Base-by-base conservation (phyloP, 2,113 vertebrate genomes). In the Microtus ochrogaster region DNA sequence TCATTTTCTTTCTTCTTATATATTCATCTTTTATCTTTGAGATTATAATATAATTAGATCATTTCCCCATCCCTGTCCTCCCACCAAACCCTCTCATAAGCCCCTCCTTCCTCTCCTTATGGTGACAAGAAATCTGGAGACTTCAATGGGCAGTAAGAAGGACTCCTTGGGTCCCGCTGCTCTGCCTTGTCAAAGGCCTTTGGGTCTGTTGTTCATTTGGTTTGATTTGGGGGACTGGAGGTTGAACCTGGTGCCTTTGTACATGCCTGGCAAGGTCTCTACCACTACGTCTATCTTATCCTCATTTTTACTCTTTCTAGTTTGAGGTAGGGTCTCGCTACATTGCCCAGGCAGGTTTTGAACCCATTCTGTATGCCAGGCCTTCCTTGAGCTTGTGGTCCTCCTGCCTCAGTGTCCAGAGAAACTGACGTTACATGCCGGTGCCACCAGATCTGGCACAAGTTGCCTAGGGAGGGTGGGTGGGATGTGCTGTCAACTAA, bases 271-370 rank as follows among this genome's bases (percentile, higher is more conserved):
- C 63, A 86, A 68, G 17, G 7, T 17, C 30, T 21, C 30, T 22
- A 7, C 30, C 30, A 1, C 13, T 36, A 49, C 1, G 1, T 68
- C 36, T 9, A 36, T 3, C 16, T 19, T 3, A 68, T 21, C 9
- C 41, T 47, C 26, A 19, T 30, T 66, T 66, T 44, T 61, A 61
- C 6, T 17, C 13, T 66, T 85, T 19, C 19, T 66, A 33, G 14
- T 47, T 66, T 85, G 83, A 85, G 4, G 61, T 7, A 66, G 9
- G 9, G 9, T 47, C 39, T 85, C 83, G 33, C 28, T 33, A 21
- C 33, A 26, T 66, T 85, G 10, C 61, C 17, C 41, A 66, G 17
- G 61, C 9, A n/a, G 44, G 30, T 11, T 30, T 86, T 68, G 83
- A 86, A 19, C 10, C 41, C 41, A 49, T 10, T 19, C 39, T 66